These are phyloP conservation scores for Parauchenoglanis punctatus DNA, from an alignment of 2,797 vertebrate species.

Conservation along the genomic window DNA sequence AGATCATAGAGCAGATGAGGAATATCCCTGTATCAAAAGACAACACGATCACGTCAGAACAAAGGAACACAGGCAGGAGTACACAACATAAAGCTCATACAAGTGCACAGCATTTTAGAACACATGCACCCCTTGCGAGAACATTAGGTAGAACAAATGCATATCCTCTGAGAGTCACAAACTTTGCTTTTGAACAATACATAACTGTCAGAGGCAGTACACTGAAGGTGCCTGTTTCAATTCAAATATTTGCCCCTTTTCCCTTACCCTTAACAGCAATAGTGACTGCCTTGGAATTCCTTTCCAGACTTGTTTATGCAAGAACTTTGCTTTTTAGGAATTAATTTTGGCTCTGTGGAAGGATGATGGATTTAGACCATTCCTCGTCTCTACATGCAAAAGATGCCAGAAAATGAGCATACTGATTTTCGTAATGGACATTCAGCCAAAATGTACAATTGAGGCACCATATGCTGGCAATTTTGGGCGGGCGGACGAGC, in stretches of 20 bases:
- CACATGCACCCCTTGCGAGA: constrained; percentile 75
- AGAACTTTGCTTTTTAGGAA: constrained; percentile 54
- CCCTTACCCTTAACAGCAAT: constrained; percentile 47
- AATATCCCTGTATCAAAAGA: constrained; percentile 94
- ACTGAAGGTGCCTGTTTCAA: constrained; percentile 86
- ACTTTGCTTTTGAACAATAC: constrained; percentile 66
- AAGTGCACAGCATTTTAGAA: constrained; percentile 62
- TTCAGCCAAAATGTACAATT: constrained; percentile 4
- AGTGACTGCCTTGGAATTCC: constrained; percentile 30
- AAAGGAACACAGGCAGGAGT: constrained; percentile 71
- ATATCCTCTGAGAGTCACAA: constrained; percentile 7
- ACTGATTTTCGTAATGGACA: background rate
- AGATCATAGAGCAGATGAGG: constrained; percentile 92
- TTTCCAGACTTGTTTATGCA: constrained; percentile 25
- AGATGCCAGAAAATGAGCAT: constrained; percentile 60
- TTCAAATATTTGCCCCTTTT: constrained; percentile 67
- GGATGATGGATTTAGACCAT: constrained; percentile 36
- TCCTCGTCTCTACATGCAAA: constrained; percentile 67
- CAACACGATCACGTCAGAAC: constrained; percentile 91
- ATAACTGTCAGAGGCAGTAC: constrained; percentile 84
- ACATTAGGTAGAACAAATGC: constrained; percentile 35
- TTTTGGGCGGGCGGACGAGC: constrained; percentile 69
- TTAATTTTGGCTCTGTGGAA: constrained; percentile 48
- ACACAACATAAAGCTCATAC: constrained; percentile 76
- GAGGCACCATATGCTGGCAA: constrained; percentile 65